Percentiles rank a stretch among this genome's conserved stretches.
phyloP scores from a whole-genome alignment of 2,888 invertebrate genomes.

The Oscheius sp. region DNA sequence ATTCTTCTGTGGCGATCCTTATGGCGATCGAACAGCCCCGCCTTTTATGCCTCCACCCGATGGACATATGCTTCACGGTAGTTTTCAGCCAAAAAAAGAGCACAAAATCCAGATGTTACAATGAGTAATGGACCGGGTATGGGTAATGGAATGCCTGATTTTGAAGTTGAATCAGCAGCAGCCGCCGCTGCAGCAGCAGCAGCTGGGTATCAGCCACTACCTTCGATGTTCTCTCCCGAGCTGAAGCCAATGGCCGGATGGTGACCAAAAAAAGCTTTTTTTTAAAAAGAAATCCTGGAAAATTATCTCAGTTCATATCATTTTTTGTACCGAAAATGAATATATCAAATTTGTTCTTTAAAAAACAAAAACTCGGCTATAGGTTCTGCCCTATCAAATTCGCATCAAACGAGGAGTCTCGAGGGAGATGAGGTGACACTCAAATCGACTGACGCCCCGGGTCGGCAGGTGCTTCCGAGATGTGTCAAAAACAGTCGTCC shows the following conservation, averaged over 20 bases:
- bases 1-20: conserved; percentile 50
- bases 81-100: neutral
- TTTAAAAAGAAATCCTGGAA: neutral
- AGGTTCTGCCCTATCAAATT: conserved; percentile 15
- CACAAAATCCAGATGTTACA: neutral
- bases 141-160: conserved; percentile 7
- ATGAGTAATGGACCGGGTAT: neutral
- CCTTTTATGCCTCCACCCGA: conserved; percentile 23
- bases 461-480: conserved; percentile 15
- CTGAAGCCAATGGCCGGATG: conserved; percentile 32
- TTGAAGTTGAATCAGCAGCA: conserved; percentile 14
- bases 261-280: conserved; percentile 14
- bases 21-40: conserved; percentile 19
- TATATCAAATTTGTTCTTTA: conserved; percentile 4
- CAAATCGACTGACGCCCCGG: conserved; percentile 25
- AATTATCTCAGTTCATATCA: conserved; percentile 19
- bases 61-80: conserved; percentile 23
- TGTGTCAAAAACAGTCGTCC: conserved; percentile 12
- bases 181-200: neutral
- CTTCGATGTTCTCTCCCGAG: conserved; percentile 28
- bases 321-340: conserved; percentile 13
- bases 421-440: conserved; percentile 11
- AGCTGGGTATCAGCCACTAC: conserved; percentile 20
- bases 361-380: neutral
- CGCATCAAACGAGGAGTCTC: conserved; percentile 15